Percentiles rank a stretch among this genome's conserved stretches.
Evolutionary conservation across 2,113 vertebrate genomes (phyloP).

Genomic region (Dasyurus viverrinus): DNA sequence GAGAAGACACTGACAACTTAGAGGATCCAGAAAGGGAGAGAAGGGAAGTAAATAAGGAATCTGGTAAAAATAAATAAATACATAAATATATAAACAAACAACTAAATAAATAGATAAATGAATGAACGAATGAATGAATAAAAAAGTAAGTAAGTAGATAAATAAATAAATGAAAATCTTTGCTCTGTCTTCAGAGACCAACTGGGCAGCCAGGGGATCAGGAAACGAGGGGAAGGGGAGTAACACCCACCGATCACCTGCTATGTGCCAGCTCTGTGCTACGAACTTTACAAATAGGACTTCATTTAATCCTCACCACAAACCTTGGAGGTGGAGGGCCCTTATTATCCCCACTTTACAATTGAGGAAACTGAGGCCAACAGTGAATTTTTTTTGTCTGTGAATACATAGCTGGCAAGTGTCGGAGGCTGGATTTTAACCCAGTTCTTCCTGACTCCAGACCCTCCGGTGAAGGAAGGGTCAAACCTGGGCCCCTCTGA

Average conservation of each 20-base stretch:
- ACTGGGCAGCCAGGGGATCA: neutral
- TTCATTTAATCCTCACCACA: neutral
- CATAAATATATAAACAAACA: too few relatives aligned
- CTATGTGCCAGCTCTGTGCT: too few relatives aligned
- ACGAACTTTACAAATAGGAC: neutral
- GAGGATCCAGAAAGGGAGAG: neutral
- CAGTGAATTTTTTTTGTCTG: neutral
- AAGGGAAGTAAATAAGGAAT: neutral
- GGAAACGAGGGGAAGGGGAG: neutral
- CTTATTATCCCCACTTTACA: neutral
- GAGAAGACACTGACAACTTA: neutral
- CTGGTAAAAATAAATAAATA: too few relatives aligned
- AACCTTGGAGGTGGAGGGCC: neutral
- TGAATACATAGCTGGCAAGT: neutral
- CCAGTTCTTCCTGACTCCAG: conserved; percentile 62
- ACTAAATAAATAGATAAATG: too few relatives aligned
- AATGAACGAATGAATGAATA: too few relatives aligned
- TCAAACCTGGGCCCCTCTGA: conserved; percentile 40
- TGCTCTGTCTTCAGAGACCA: neutral
- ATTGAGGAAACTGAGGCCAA: neutral
- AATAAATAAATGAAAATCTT: neutral
- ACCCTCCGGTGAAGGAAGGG: neutral
- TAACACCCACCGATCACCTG: too few relatives aligned
- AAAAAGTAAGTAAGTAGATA: too few relatives aligned
- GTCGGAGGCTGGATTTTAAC: conserved; percentile 10